Evolutionary conservation across 2,797 vertebrate genomes (phyloP), one percentile per base, ranked within the genome.

Genomic region (Rachycentron canadum): DNA sequence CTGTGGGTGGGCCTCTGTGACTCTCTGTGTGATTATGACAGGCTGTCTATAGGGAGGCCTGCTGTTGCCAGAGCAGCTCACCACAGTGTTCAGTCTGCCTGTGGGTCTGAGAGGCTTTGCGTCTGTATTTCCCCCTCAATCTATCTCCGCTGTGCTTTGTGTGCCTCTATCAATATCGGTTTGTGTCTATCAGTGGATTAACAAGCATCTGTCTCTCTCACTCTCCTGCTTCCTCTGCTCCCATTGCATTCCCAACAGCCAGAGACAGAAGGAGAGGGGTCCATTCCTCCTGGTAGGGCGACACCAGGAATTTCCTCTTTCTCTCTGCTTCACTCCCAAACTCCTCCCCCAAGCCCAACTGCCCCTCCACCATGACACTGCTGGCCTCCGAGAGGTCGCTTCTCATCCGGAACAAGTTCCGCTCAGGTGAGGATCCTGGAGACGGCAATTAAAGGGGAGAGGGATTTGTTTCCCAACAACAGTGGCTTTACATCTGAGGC

Each of bases 401-500:
- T 79, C 95, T 97, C 90, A 97, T 98, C 92, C 94, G 96, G 79
- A 97, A 96, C 95, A 97, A 96, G 93, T 97, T 97, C 90, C 96
- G 96, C 86, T 97, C 97, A 91, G 96, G 97, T 97, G 95, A 97
- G 96, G 52, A 70, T 53, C 59, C 60, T 7, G 50, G 41, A 38
- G 59, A 59, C 6, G 10, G 28, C 73, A 62, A 52, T 83, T 86
- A 69, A 49, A 75, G 32, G 57, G 21, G 47, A n/a, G 60, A 26
- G 36, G 45, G 56, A 49, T 70, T 57, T 43, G 14, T 74, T 74
- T 76, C 36, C 36, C 55, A 10, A 25, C 59, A 73, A 13, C 53
- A 47, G 12, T 13, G 57, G 56, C 79, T 79, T 66, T 50, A 71
- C 74, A 47, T 76, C 28, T 58, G 14, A 7, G 57, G 10, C 52